Evolutionary conservation across 92 coral and sea anemone genomes (phyloP).

Genomic region (Porites lobata): DNA sequence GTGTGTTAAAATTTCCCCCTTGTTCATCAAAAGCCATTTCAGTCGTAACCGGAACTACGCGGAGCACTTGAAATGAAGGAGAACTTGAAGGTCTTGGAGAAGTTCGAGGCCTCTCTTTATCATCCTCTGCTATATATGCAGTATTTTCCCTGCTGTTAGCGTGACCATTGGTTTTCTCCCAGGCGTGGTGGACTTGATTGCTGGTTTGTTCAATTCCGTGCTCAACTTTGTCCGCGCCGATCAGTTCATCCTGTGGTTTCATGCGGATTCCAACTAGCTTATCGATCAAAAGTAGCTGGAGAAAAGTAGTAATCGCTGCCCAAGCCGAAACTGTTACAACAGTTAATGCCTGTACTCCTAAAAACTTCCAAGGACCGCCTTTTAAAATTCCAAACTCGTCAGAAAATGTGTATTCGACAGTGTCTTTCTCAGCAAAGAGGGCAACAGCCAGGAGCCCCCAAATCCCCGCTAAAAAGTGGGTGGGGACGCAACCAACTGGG

Average conservation of each 20-base stretch:
- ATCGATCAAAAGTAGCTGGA: conserved; percentile 69
- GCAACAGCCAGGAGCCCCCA: conserved; percentile 86
- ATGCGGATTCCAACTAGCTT: conserved; percentile 79
- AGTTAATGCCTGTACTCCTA: conserved; percentile 68
- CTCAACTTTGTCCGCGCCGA: conserved; percentile 83
- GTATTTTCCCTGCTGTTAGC: too few species aligned
- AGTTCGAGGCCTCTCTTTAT: too few species aligned
- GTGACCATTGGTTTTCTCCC: too few species aligned
- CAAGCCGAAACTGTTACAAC: conserved; percentile 49
- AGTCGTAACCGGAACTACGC: too few species aligned
- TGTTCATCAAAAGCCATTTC: too few species aligned
- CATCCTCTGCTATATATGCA: too few species aligned
- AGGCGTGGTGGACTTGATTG: too few species aligned
- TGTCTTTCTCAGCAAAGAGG: conserved; percentile 73
- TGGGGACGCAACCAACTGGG: conserved; percentile 81
- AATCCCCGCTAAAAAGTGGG: conserved; percentile 67
- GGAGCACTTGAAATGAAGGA: too few species aligned
- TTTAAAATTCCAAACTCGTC: conserved; percentile 57
- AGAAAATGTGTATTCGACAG: conserved; percentile 44
- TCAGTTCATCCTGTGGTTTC: conserved; percentile 66
- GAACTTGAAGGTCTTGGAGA: too few species aligned
- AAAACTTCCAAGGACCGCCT: conserved; percentile 71
- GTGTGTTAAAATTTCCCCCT: too few species aligned
- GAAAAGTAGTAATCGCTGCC: conserved; percentile 64
- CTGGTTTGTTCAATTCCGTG: conserved; percentile 34